These are phyloP conservation scores for Odontamblyopus lacepedii DNA, from an alignment of 2,797 vertebrate genomes.

Conservation along the genomic window DNA sequence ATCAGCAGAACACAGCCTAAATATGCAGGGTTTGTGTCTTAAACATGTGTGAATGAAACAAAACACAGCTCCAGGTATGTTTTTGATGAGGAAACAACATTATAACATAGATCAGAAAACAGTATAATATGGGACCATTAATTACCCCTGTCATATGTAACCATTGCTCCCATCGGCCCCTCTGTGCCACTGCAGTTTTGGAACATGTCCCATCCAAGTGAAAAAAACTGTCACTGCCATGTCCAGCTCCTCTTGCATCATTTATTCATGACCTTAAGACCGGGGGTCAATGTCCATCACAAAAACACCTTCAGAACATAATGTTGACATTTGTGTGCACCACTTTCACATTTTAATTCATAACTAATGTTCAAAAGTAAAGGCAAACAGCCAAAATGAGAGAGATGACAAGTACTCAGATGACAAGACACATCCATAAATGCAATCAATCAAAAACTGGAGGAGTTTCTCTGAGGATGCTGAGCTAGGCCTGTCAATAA, in stretches of 20 bases:
- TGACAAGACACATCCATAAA: not conserved
- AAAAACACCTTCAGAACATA: not conserved
- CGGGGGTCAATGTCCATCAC: not conserved
- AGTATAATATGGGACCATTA: constrained; percentile 5
- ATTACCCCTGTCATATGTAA: constrained; percentile 40
- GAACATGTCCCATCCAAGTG: constrained; percentile 33
- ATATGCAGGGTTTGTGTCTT: too few relatives aligned
- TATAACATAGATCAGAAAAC: too few relatives aligned
- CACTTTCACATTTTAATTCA: not conserved
- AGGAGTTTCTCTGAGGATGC: not conserved
- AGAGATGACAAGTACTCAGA: not conserved
- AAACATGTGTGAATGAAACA: too few relatives aligned
- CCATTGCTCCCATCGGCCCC: constrained; percentile 26
- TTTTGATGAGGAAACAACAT: too few relatives aligned
- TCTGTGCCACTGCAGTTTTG: constrained; percentile 2
- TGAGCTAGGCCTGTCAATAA: not conserved
- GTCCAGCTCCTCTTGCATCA: constrained; percentile 51
- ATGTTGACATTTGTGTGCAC: not conserved
- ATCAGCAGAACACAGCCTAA: too few relatives aligned
- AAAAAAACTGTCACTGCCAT: constrained; percentile 52
- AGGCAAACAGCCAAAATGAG: not conserved
- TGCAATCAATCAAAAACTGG: not conserved
- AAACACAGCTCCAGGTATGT: too few relatives aligned
- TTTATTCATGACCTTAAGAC: constrained; percentile 58
- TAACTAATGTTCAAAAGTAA: not conserved